phyloP scores from a whole-genome alignment of 1,140 invertebrate genomes.

The Diachasmimorpha longicaudata region DNA sequence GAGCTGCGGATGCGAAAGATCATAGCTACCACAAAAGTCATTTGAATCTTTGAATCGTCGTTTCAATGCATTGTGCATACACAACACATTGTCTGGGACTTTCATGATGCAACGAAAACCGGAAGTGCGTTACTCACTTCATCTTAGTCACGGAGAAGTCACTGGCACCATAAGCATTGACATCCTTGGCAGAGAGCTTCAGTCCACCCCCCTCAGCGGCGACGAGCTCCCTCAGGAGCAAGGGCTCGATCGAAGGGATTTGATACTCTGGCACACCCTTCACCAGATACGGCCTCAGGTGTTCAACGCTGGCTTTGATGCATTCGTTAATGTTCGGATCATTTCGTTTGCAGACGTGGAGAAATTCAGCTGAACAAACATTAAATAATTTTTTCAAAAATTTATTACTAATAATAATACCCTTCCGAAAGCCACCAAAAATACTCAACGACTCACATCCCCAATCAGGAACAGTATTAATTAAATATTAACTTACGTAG shows the following conservation, averaged over 20 bases:
- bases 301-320: conserved; percentile 61
- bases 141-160: conserved; percentile 66
- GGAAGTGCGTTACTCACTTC: conserved; percentile 55
- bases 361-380: conserved; percentile 65
- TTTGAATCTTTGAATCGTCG: background rate
- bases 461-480: too few species aligned
- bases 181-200: conserved; percentile 63
- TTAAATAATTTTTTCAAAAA: too few species aligned
- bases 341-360: conserved; percentile 66
- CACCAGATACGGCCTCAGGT: conserved; percentile 53
- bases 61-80: background rate
- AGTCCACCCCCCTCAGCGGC: conserved; percentile 63
- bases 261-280: conserved; percentile 65
- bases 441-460: background rate
- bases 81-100: background rate
- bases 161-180: conserved; percentile 67
- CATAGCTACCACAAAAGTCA: background rate
- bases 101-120: background rate
- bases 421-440: too few species aligned
- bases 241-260: conserved; percentile 68
- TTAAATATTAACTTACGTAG: background rate
- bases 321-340: conserved; percentile 67
- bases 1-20: background rate
- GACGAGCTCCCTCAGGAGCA: conserved; percentile 67
- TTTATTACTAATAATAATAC: too few species aligned